These are phyloP conservation scores for Cyclophora punctaria DNA, from an alignment of 2,888 invertebrate genomes.

Conservation along the genomic window DNA sequence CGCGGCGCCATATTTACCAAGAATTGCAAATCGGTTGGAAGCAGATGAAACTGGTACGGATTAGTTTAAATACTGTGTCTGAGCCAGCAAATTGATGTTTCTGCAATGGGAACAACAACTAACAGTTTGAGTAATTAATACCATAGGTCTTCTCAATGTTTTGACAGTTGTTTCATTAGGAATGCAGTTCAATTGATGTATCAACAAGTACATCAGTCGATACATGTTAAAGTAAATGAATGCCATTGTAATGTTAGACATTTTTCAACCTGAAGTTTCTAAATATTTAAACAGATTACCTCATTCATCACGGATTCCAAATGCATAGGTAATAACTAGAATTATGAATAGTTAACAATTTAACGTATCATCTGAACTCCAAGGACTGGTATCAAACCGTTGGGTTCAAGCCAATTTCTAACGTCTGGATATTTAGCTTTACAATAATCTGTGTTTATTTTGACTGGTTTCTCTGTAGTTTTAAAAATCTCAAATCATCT, in stretches of 20 bases:
- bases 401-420: slow-evolving; percentile 45
- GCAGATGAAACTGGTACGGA: slow-evolving; percentile 21
- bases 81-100: slow-evolving; percentile 38
- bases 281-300: neutral
- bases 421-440: slow-evolving; percentile 40
- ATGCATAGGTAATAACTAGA: slow-evolving; percentile 20
- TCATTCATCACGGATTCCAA: slow-evolving; percentile 7
- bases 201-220: too few species aligned
- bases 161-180: slow-evolving; percentile 28
- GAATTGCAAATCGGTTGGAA: slow-evolving; percentile 17
- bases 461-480: slow-evolving; percentile 31
- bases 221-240: too few species aligned
- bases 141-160: slow-evolving; percentile 23
- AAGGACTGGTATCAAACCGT: slow-evolving; percentile 42
- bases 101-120: slow-evolving; percentile 33
- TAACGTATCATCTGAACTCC: slow-evolving; percentile 33
- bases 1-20: neutral
- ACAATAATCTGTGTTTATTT: slow-evolving; percentile 45
- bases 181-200: too few species aligned
- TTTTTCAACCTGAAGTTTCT: neutral
- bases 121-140: slow-evolving; percentile 23
- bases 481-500: slow-evolving; percentile 30
- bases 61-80: slow-evolving; percentile 31
- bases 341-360: slow-evolving; percentile 32
- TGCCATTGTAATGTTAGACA: too few species aligned